Percentiles rank a stretch among this genome's conserved stretches.
Evolutionary conservation across 2,888 invertebrate genomes (phyloP).

Genomic region (Himalopsyche tibetana): DNA sequence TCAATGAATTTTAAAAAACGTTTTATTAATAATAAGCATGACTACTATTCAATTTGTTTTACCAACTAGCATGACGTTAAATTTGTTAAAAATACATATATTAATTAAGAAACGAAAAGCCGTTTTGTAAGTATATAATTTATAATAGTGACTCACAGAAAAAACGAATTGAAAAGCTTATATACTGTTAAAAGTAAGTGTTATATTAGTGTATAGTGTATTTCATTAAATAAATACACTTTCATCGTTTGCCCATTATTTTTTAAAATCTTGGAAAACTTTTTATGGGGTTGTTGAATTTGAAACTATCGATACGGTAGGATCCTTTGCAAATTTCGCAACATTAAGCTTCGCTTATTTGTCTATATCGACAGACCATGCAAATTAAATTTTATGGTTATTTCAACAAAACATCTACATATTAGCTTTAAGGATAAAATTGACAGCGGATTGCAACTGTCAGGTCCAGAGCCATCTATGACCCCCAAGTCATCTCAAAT

Average conservation of each 20-base stretch:
- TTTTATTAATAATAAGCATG: no score
- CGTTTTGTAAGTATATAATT: no score
- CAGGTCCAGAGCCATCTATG: no score
- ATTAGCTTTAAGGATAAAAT: neutral
- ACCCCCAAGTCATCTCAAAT: no score
- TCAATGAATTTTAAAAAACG: no score
- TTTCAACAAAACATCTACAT: neutral
- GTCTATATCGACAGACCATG: neutral
- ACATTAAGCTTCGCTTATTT: neutral
- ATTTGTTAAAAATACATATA: no score
- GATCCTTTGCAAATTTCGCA: neutral
- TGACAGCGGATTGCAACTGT: neutral
- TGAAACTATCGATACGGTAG: neutral
- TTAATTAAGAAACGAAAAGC: no score
- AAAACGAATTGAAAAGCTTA: neutral
- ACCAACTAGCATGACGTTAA: no score
- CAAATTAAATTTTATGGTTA: conserved; percentile 28
- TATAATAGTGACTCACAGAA: no score
- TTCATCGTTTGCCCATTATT: neutral
- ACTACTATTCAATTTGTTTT: no score
- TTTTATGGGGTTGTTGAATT: neutral
- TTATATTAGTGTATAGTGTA: neutral
- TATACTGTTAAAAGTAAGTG: neutral
- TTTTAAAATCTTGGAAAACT: neutral
- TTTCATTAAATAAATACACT: neutral